These are phyloP conservation scores for Eudyptes chrysolophus DNA, from an alignment of 2,113 vertebrate species.

Conservation along the genomic window DNA sequence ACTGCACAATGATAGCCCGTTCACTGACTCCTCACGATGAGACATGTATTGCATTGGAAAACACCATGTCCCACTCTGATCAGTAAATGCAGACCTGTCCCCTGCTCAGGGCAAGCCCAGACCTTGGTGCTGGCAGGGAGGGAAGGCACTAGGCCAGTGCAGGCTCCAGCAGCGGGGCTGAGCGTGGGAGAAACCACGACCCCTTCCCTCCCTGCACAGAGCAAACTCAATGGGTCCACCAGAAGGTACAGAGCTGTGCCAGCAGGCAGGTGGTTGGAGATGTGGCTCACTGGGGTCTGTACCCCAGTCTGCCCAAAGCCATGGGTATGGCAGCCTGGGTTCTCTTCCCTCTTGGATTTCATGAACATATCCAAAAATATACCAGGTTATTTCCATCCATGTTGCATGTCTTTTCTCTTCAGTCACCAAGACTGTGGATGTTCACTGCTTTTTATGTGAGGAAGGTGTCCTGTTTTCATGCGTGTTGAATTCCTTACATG, in stretches of 20 bases:
- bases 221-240: not conserved
- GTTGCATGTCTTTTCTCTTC: not conserved
- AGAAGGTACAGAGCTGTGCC: not conserved
- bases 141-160: not conserved
- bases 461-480: not conserved
- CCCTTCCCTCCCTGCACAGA: not conserved
- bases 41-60: not conserved
- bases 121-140: not conserved
- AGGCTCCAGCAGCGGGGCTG: not conserved
- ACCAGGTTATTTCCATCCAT: not conserved
- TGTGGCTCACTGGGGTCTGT: not conserved
- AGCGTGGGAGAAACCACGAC: rapidly evolving
- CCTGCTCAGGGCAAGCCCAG: not conserved
- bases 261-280: not conserved
- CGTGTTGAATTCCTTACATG: rapidly evolving
- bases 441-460: not conserved
- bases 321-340: not conserved
- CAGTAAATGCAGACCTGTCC: not conserved
- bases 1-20: not conserved
- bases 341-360: not conserved
- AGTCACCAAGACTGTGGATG: not conserved
- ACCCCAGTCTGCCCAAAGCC: not conserved
- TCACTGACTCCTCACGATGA: not conserved
- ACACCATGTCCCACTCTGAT: rapidly evolving
- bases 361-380: rapidly evolving